Percentiles rank a stretch among this genome's conserved stretches.
Conservation (phyloP, 2,888 invertebrate genomes). For the Synergus gifuensis region DNA sequence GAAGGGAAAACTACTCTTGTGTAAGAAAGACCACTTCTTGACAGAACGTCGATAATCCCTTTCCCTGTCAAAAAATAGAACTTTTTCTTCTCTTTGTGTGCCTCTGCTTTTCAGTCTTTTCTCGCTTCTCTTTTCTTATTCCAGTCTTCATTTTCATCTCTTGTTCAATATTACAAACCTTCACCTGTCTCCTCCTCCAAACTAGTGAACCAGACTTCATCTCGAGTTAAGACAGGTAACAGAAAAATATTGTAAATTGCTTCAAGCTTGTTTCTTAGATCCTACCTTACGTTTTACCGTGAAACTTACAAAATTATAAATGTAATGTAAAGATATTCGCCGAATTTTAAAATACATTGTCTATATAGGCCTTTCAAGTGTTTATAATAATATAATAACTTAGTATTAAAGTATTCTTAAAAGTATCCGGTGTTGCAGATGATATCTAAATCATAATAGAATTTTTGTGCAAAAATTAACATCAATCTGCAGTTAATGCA, state of each 20-base stretch:
- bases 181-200: not conserved
- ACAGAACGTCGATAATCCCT: conserved; percentile 64
- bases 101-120: conserved; percentile 13
- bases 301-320: conserved; percentile 16
- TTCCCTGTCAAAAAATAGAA: conserved; percentile 62
- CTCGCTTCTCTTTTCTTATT: conserved; percentile 5
- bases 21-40: conserved; percentile 55
- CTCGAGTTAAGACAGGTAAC: conserved; percentile 59
- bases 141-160: conserved; percentile 40
- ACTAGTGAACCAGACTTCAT: conserved; percentile 54
- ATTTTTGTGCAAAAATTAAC: not conserved
- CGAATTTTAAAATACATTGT: not conserved
- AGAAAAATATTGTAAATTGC: conserved; percentile 70
- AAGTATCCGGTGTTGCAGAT: not conserved
- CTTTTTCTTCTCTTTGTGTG: conserved; percentile 41
- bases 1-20: conserved; percentile 48
- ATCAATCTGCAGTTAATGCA: not conserved
- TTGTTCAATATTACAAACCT: conserved; percentile 31
- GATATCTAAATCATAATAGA: not conserved
- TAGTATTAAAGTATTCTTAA: not conserved
- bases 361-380: too few relatives aligned
- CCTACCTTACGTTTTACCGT: not conserved
- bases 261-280: conserved; percentile 42
- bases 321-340: not conserved
- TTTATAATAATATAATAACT: not conserved